Conservation (phyloP, 2,113 vertebrate genomes). For the Cyrtonyx montezumae region DNA sequence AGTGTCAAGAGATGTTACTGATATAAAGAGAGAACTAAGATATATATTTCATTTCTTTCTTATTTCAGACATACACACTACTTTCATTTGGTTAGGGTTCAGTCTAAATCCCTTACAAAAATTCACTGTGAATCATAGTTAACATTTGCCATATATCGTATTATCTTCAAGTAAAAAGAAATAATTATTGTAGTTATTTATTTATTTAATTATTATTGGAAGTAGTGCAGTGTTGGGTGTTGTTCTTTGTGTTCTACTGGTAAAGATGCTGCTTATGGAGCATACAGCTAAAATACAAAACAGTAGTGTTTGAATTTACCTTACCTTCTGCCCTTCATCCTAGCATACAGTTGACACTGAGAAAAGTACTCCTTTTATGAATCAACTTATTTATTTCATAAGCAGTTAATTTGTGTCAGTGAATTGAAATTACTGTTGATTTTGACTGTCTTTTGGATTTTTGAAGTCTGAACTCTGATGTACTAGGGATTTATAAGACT, state of each 20-base stretch:
- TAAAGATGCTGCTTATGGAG: background rate
- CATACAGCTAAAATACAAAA: background rate
- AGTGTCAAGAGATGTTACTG: background rate
- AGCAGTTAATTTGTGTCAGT: background rate
- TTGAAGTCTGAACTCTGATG: background rate
- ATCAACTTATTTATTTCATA: background rate
- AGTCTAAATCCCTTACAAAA: background rate
- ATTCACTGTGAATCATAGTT: background rate
- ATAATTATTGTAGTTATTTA: background rate
- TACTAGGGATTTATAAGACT: background rate
- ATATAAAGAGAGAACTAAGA: background rate
- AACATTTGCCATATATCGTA: background rate
- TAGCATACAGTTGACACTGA: background rate
- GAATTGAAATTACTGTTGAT: background rate
- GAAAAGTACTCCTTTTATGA: background rate
- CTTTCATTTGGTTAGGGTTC: background rate
- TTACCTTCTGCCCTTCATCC: background rate
- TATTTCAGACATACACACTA: background rate
- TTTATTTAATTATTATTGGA: background rate
- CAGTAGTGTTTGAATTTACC: background rate
- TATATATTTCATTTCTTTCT: background rate
- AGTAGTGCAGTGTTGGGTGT: background rate
- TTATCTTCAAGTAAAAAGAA: background rate
- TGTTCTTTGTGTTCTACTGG: background rate
- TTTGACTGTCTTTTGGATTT: background rate